phyloP scores from a whole-genome alignment of 2,888 invertebrate genomes.

The Synergus gifuensis region DNA sequence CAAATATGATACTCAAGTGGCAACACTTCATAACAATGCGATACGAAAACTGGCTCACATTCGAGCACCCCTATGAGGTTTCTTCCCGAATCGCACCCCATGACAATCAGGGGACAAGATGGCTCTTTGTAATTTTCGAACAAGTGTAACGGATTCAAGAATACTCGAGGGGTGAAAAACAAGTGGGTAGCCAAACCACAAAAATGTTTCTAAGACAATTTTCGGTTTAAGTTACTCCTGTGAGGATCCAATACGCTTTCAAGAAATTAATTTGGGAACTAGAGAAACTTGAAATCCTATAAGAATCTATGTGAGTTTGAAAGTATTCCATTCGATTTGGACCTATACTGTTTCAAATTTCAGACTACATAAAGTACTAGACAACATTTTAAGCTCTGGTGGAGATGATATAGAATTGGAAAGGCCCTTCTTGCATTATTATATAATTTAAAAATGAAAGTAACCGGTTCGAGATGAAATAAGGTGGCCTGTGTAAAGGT shows the following conservation, averaged over 20 bases:
- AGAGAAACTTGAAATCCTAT: too few relatives aligned
- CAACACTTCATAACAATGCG: slow-evolving; percentile 71
- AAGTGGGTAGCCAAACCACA: neutral
- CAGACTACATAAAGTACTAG: too few relatives aligned
- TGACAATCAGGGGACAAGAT: slow-evolving; percentile 61
- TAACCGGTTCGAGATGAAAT: neutral
- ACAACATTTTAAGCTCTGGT: too few relatives aligned
- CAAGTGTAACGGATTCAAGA: slow-evolving; percentile 74
- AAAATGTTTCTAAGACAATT: neutral
- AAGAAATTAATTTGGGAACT: too few relatives aligned
- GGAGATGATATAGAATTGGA: too few relatives aligned
- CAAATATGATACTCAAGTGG: slow-evolving; percentile 71
- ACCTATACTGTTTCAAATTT: too few relatives aligned
- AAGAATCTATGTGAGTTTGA: too few relatives aligned
- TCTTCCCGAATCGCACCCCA: slow-evolving; percentile 57
- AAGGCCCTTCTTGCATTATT: too few relatives aligned
- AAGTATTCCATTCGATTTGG: too few relatives aligned
- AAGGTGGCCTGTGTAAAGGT: neutral
- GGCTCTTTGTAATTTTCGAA: slow-evolving; percentile 55
- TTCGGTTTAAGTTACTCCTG: neutral
- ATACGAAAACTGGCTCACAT: slow-evolving; percentile 69
- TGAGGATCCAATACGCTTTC: neutral
- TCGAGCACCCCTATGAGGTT: slow-evolving; percentile 60
- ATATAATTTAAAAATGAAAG: neutral
- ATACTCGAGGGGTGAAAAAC: slow-evolving; percentile 48